Base-by-base conservation (phyloP, 1,140 invertebrate species). In the Charaxes varanes region DNA sequence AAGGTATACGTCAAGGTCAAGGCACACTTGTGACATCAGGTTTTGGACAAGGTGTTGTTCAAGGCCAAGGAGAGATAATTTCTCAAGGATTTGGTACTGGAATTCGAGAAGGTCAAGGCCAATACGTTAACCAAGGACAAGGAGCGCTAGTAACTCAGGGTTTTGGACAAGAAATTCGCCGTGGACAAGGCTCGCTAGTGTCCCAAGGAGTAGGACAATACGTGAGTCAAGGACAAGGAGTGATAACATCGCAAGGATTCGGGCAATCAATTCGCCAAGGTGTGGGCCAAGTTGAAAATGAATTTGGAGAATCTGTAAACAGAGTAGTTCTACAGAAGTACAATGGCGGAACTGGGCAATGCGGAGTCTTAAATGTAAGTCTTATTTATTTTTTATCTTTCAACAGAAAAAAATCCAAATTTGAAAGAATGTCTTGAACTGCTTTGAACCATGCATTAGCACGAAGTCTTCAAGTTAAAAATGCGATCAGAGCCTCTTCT, bases 311-410 rank as follows among this genome's bases (percentile, higher is more conserved):
- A 17, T 63, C 64, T 0, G 44, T 59, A 2, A 52, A 64, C 14
- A 59, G 76, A 17, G 71, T 80, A 2, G 69, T 64, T 54, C 32
- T 81, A 8, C 49, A 59, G 14, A 47, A 50, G 19, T 81, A 77
- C 46, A 52, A 43, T 16, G 71, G 58, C 0, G 47, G 36, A 4
- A 7, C 12, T 7, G 73, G 72, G 15, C 57, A 72, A 33, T 81
- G 77, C 37, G 77, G 77, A 26, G 0, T 72, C 7, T 34, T 72
- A 6, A 74, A 77, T 38, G 77, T 81, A 55, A 78, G 77, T 78
- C 36, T n/a, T 24, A 6, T 23, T 28, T 35, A 14, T 32, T n/a
- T 32, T 12, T 27, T 31, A 34, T 11, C 8, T 10, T 12, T 23
- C 10, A 7, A 16, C 4, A n/a, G 2, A 31, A 15, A 15, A 30